Conservation (phyloP, 2,113 vertebrate species). For the Balaenoptera acutorostrata region DNA sequence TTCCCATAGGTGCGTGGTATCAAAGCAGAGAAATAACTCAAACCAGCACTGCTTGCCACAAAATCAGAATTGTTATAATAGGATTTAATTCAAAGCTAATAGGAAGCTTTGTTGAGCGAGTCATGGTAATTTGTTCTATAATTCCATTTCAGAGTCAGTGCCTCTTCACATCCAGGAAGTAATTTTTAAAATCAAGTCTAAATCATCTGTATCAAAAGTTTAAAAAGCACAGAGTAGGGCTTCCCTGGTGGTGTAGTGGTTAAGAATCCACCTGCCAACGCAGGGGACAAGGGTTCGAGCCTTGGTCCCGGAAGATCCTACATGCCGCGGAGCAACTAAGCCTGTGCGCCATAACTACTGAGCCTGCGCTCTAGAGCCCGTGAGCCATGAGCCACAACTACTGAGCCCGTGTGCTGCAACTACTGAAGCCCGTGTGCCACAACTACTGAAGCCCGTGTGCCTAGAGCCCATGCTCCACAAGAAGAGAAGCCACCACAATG, state of each 20-base stretch:
- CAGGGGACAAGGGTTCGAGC: too few relatives aligned
- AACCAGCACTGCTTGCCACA: neutral
- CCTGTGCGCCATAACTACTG: too few relatives aligned
- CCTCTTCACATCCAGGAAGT: neutral
- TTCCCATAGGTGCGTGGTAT: neutral
- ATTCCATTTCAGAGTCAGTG: neutral
- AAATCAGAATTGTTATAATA: neutral
- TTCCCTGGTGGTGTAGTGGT: too few relatives aligned
- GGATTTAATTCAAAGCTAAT: constrained; percentile 33
- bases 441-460: too few relatives aligned
- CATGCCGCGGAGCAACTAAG: too few relatives aligned
- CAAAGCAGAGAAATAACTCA: constrained; percentile 30
- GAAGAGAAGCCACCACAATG: too few relatives aligned
- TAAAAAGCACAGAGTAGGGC: neutral
- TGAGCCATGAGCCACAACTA: too few relatives aligned
- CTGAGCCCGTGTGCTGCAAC: rapidly evolving
- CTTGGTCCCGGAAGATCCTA: too few relatives aligned
- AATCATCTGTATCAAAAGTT: constrained; percentile 3
- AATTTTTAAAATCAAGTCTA: constrained; percentile 39
- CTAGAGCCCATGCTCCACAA: too few relatives aligned
- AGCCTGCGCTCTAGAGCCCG: too few relatives aligned
- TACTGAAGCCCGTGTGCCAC: too few relatives aligned
- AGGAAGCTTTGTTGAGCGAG: constrained; percentile 1
- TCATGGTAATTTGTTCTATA: neutral
- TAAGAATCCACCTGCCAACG: too few relatives aligned